A percentile compares a stretch with the other conserved stretches of the same genome.
Evolutionary conservation across 2,888 invertebrate species (phyloP).

Genomic region (Trichogramma dendrolimi): DNA sequence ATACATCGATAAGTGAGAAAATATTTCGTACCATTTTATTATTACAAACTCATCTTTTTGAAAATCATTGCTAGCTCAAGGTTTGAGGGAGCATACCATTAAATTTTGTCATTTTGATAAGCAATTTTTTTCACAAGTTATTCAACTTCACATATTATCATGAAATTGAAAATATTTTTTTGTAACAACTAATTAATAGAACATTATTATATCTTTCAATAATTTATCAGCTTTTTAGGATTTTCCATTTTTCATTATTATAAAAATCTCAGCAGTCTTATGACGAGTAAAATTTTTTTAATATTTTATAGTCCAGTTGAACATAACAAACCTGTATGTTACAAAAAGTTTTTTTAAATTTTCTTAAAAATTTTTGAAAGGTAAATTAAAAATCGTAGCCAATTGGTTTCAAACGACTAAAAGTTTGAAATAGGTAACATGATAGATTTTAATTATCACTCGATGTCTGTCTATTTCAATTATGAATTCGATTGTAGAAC

Average conservation of each 20-base stretch:
- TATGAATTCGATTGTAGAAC: slow-evolving; percentile 46
- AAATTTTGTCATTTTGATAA: slow-evolving; percentile 26
- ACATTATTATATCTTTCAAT: slow-evolving; percentile 17
- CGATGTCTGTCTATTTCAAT: slow-evolving; percentile 29
- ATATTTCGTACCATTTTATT: slow-evolving; percentile 13
- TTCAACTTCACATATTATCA: slow-evolving; percentile 22
- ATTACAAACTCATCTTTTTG: too few relatives aligned
- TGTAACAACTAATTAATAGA: slow-evolving; percentile 13
- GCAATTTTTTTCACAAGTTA: slow-evolving; percentile 17
- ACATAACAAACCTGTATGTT: too few relatives aligned
- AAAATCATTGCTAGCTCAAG: too few relatives aligned
- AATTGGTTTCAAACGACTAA: too few relatives aligned
- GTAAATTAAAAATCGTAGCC: too few relatives aligned
- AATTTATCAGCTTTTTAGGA: slow-evolving; percentile 12
- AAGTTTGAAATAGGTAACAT: too few relatives aligned
- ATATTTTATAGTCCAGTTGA: too few relatives aligned
- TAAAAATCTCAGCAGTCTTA: slow-evolving; percentile 29
- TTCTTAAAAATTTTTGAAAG: too few relatives aligned
- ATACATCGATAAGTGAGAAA: slow-evolving; percentile 17
- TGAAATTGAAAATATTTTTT: slow-evolving; percentile 22
- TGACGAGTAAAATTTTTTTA: slow-evolving; percentile 18
- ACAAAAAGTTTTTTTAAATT: too few relatives aligned
- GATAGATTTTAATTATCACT: not conserved
- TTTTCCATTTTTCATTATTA: not conserved
- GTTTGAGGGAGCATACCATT: not conserved